phyloP scores from a whole-genome alignment of 1,140 invertebrate genomes.

The Gryllus bimaculatus region DNA sequence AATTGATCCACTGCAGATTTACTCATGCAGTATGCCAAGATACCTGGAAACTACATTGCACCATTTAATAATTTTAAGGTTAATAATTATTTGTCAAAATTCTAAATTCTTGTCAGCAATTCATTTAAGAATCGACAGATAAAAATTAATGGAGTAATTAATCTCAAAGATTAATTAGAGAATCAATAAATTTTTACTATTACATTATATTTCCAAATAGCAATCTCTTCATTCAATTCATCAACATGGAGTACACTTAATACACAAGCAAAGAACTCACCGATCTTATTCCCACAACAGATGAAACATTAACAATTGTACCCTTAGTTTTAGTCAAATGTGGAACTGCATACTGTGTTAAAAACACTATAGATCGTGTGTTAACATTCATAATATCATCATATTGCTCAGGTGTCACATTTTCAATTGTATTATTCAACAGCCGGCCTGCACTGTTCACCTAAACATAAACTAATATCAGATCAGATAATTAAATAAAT shows the following conservation, averaged over 20 bases:
- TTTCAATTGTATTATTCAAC: slow-evolving; percentile 71
- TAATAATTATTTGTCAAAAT: not conserved
- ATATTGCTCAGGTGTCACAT: slow-evolving; percentile 69
- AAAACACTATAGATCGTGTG: slow-evolving; percentile 70
- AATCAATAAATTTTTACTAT: too few relatives aligned
- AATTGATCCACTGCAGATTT: slow-evolving; percentile 54
- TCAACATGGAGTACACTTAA: too few relatives aligned
- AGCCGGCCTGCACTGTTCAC: slow-evolving; percentile 83
- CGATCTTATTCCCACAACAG: slow-evolving; percentile 66
- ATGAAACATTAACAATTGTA: slow-evolving; percentile 84
- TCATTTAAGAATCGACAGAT: not conserved
- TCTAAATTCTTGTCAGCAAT: not conserved
- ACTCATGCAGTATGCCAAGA: slow-evolving; percentile 44
- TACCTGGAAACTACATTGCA: slow-evolving; percentile 26
- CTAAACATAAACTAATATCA: not conserved
- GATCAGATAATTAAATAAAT: not conserved
- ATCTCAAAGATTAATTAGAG: not conserved
- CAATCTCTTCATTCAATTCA: too few relatives aligned
- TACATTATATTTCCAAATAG: too few relatives aligned
- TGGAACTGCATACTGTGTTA: slow-evolving; percentile 76
- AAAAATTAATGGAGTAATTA: too few relatives aligned
- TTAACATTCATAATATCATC: slow-evolving; percentile 46
- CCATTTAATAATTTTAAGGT: too few relatives aligned
- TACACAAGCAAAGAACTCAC: slow-evolving; percentile 6
- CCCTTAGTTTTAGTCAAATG: slow-evolving; percentile 73